These are phyloP conservation scores for Phortica magna DNA, from an alignment of 2,888 invertebrate species.

Conservation along the genomic window DNA sequence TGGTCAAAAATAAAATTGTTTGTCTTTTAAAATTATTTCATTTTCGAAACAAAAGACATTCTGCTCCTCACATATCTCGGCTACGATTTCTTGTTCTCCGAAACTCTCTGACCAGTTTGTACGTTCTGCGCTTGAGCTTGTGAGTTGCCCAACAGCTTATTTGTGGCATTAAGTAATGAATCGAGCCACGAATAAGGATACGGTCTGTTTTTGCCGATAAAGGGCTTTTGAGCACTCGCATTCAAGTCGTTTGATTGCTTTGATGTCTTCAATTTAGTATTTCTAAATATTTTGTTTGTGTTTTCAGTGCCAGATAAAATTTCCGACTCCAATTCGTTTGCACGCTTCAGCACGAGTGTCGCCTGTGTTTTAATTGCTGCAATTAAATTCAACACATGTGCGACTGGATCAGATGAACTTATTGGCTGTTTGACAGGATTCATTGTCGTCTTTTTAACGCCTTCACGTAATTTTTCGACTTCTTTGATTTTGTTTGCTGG, in stretches of 20 bases:
- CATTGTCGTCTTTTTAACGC: background rate
- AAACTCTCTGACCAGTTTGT: no score
- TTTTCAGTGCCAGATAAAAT: background rate
- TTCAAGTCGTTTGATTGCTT: no score
- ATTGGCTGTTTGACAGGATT: background rate
- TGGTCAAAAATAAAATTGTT: background rate
- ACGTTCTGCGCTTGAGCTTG: no score
- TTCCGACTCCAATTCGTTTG: conserved; percentile 1
- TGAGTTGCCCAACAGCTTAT: no score
- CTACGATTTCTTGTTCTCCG: no score
- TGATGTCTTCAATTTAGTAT: background rate
- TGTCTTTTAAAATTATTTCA: no score
- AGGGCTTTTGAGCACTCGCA: no score
- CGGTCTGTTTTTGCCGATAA: background rate
- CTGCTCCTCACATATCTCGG: no score
- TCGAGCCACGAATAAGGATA: conserved; percentile 8
- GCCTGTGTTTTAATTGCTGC: background rate
- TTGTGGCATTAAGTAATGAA: background rate
- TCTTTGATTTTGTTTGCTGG: background rate
- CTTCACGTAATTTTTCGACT: background rate
- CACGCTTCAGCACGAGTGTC: background rate
- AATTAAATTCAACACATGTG: background rate
- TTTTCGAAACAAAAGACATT: no score
- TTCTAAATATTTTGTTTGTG: background rate
- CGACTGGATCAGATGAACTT: background rate